phyloP scores from a whole-genome alignment of 2,888 invertebrate species.

The Cheilosia vernalis region DNA sequence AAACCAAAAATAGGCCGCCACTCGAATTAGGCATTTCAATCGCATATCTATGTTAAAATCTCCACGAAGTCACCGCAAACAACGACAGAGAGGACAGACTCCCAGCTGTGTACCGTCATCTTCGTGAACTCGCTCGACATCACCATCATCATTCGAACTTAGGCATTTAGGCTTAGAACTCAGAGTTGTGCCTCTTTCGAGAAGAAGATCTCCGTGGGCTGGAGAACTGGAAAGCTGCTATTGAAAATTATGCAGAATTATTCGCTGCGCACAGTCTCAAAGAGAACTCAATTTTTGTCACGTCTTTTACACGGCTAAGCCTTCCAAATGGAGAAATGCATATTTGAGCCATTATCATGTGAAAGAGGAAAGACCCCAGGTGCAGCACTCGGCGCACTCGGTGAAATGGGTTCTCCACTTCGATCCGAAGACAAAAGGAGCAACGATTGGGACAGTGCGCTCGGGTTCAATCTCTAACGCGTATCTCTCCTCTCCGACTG shows the following conservation, averaged over 20 bases:
- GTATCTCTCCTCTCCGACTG: slow-evolving; percentile 30
- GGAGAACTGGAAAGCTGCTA: slow-evolving; percentile 32
- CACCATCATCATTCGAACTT: slow-evolving; percentile 36
- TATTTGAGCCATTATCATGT: slow-evolving; percentile 69
- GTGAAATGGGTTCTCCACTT: slow-evolving; percentile 39
- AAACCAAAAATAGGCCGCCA: slow-evolving; percentile 51
- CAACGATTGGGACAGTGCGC: slow-evolving; percentile 10
- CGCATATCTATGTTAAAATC: slow-evolving; percentile 73
- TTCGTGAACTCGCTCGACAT: slow-evolving; percentile 50
- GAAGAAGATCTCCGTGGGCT: slow-evolving; percentile 34
- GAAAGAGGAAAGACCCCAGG: slow-evolving; percentile 57
- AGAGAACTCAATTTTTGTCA: slow-evolving; percentile 71
- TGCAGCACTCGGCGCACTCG: slow-evolving; percentile 29
- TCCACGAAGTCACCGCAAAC: slow-evolving; percentile 53
- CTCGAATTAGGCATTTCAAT: slow-evolving; percentile 65
- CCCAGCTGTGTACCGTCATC: slow-evolving; percentile 55
- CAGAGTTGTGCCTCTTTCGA: slow-evolving; percentile 21
- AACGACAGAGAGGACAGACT: slow-evolving; percentile 30
- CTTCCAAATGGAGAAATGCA: slow-evolving; percentile 55
- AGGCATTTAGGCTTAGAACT: slow-evolving; percentile 54
- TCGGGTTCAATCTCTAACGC: slow-evolving; percentile 61
- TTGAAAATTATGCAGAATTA: slow-evolving; percentile 73
- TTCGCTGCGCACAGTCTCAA: slow-evolving; percentile 64
- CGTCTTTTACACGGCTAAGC: slow-evolving; percentile 59
- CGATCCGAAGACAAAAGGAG: slow-evolving; percentile 57